Evolutionary conservation across 1,140 invertebrate genomes (phyloP).

Genomic region (Bombus soroeensis): DNA sequence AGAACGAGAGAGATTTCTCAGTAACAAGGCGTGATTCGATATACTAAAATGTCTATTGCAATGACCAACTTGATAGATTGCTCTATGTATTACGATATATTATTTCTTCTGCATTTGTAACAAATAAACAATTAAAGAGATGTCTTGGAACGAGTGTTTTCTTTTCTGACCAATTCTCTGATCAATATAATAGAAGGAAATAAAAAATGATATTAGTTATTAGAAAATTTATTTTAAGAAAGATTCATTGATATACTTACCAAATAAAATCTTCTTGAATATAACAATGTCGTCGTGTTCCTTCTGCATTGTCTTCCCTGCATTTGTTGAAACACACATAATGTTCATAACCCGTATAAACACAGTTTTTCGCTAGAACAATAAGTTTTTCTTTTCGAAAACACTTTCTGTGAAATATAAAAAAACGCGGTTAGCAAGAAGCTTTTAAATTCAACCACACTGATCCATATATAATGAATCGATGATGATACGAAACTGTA

Average conservation of each 20-base stretch:
- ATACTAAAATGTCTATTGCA: conserved; percentile 43
- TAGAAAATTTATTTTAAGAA: neutral
- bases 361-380: neutral
- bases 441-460: neutral
- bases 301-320: neutral
- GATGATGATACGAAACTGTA: neutral
- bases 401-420: neutral
- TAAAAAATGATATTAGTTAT: neutral
- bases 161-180: neutral
- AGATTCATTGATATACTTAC: neutral
- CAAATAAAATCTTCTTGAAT: neutral
- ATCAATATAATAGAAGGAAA: neutral
- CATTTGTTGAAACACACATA: neutral
- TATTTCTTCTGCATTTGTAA: conserved; percentile 62
- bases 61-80: conserved; percentile 66
- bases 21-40: conserved; percentile 17
- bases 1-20: neutral
- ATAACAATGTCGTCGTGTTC: neutral
- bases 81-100: conserved; percentile 51
- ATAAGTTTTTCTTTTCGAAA: neutral
- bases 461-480: neutral
- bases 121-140: conserved; percentile 52
- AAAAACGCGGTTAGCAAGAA: neutral
- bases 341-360: neutral
- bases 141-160: neutral